Evolutionary conservation across 2,113 vertebrate species (phyloP).

Genomic region (Panurus biarmicus): DNA sequence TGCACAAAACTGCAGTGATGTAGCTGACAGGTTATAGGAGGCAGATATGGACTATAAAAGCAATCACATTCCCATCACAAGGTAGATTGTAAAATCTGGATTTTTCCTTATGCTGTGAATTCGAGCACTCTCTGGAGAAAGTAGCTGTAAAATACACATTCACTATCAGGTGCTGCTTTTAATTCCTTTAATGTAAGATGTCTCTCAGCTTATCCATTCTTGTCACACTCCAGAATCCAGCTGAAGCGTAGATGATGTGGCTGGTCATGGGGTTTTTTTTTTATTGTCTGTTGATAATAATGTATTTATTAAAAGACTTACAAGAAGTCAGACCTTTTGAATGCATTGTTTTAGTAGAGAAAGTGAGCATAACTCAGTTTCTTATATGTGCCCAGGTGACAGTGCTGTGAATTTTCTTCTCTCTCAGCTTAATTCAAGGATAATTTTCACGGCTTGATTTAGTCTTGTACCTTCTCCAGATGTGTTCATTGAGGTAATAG

Average conservation of each 20-base stretch:
- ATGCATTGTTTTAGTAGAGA: background rate
- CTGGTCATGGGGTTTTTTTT: accelerated
- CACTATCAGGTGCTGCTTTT: background rate
- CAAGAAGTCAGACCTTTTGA: background rate
- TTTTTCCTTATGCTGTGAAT: background rate
- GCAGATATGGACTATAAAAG: background rate
- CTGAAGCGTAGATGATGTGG: background rate
- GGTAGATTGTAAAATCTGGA: background rate
- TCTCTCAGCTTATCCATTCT: background rate
- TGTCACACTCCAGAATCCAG: background rate
- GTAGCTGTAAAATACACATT: background rate
- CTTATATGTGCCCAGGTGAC: background rate
- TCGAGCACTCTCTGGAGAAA: background rate
- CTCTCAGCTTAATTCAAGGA: background rate
- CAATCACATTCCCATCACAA: background rate
- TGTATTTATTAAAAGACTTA: background rate
- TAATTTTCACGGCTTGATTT: conserved; percentile 10
- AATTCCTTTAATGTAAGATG: background rate
- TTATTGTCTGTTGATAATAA: background rate
- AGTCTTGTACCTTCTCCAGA: background rate
- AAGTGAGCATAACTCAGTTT: background rate
- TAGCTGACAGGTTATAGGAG: background rate
- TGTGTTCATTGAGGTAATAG: background rate
- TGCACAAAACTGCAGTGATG: background rate
- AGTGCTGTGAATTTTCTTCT: background rate